These are phyloP conservation scores for Synergus itoensis DNA, from an alignment of 2,888 invertebrate genomes.

Conservation along the genomic window DNA sequence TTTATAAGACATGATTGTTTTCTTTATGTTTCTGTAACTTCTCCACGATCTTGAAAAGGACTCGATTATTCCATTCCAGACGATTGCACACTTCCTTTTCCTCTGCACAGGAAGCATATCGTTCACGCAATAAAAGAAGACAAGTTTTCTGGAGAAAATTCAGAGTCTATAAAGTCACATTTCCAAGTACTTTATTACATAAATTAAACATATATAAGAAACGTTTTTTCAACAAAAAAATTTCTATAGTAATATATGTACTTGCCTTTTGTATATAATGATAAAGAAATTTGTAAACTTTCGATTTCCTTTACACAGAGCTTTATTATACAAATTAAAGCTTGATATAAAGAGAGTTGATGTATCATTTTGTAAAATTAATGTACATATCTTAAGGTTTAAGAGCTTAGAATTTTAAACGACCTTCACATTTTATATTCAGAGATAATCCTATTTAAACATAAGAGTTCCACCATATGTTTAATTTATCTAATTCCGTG, in stretches of 20 bases:
- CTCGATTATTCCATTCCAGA: constrained; percentile 30
- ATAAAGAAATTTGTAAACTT: too few relatives aligned
- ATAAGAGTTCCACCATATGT: not conserved
- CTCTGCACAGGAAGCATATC: constrained; percentile 17
- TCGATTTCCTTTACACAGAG: too few relatives aligned
- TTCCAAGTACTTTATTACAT: not conserved
- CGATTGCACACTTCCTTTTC: constrained; percentile 39
- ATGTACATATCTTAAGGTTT: not conserved
- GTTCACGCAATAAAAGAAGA: constrained; percentile 29
- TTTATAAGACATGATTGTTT: too few relatives aligned
- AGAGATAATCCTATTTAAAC: not conserved
- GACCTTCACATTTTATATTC: not conserved
- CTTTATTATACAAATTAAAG: too few relatives aligned
- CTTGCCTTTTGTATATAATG: too few relatives aligned
- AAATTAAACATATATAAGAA: not conserved
- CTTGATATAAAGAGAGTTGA: not conserved
- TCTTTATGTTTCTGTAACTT: not conserved
- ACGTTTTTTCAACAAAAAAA: not conserved
- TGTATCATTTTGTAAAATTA: not conserved
- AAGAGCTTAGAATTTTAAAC: not conserved
- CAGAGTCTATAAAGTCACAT: not conserved
- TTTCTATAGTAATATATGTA: not conserved
- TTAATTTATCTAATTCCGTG: too few relatives aligned
- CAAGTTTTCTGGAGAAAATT: constrained; percentile 7
- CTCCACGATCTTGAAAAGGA: not conserved